Conservation (phyloP, 1,140 invertebrate genomes). For the Tetraneura akinire region DNA sequence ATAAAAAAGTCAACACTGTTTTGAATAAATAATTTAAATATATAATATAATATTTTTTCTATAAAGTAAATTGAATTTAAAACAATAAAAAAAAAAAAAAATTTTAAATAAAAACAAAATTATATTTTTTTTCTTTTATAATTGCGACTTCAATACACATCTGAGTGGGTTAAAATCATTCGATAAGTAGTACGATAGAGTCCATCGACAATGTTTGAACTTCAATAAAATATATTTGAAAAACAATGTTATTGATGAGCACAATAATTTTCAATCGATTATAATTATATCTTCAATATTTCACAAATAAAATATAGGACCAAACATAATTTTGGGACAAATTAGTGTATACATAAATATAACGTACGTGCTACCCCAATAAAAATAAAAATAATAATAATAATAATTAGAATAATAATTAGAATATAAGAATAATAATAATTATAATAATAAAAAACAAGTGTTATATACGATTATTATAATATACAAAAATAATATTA, state of each 20-base stretch:
- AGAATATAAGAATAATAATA: constrained; percentile 20
- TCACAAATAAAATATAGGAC: constrained; percentile 31
- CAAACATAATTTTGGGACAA: constrained; percentile 37
- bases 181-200: constrained; percentile 18
- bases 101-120: background rate
- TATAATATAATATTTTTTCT: background rate
- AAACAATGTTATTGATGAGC: constrained; percentile 32
- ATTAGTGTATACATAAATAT: constrained; percentile 34
- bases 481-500: constrained; percentile 46
- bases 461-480: constrained; percentile 26
- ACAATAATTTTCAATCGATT: constrained; percentile 21
- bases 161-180: background rate
- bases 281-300: constrained; percentile 43
- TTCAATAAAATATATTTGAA: constrained; percentile 18
- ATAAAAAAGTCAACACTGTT: too few species aligned
- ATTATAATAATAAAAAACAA: constrained; percentile 38
- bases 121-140: constrained; percentile 7
- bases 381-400: constrained; percentile 21
- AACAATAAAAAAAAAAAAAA: background rate
- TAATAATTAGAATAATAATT: background rate
- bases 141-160: background rate
- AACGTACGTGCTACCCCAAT: constrained; percentile 48
- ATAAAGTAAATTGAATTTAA: background rate
- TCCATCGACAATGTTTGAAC: background rate
- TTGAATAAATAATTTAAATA: too few species aligned